phyloP scores from a whole-genome alignment of 1,140 invertebrate genomes.

The Sarcophaga peregrina region DNA sequence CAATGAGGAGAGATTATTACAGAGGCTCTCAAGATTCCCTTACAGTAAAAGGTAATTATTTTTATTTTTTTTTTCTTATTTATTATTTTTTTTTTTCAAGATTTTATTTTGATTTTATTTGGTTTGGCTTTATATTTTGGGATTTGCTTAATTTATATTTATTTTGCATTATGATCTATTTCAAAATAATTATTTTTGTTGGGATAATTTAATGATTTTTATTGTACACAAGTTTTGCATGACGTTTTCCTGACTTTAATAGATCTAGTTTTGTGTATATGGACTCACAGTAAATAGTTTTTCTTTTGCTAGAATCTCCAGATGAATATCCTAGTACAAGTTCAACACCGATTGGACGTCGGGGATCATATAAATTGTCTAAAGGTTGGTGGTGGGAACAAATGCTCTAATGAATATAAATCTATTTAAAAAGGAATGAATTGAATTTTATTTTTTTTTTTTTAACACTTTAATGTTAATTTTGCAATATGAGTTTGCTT shows the following conservation, averaged over 20 bases:
- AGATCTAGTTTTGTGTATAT: conserved; percentile 4
- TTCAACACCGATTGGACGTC: conserved; percentile 74
- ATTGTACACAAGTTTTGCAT: not conserved
- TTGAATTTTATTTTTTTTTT: not conserved
- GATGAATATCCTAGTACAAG: conserved; percentile 73
- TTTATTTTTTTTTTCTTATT: conserved; percentile 41
- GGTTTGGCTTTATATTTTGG: not conserved
- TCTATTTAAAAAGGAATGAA: not conserved
- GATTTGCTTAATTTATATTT: too few relatives aligned
- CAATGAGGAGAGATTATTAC: conserved; percentile 88
- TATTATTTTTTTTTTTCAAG: not conserved
- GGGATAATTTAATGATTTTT: too few relatives aligned
- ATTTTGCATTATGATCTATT: not conserved
- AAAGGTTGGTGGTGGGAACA: conserved; percentile 74
- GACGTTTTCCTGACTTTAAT: not conserved
- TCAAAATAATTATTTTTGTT: conserved; percentile 15
- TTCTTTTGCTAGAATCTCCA: conserved; percentile 74
- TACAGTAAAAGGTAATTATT: conserved; percentile 72
- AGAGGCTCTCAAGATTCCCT: conserved; percentile 87
- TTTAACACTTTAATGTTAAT: not conserved
- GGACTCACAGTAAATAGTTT: not conserved
- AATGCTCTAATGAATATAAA: not conserved
- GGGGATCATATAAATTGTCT: conserved; percentile 87
- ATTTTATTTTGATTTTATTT: not conserved
- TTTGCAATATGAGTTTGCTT: not conserved